These are phyloP conservation scores for Sclerodermus sp. DNA, from an alignment of 2,888 invertebrate genomes.

Conservation along the genomic window DNA sequence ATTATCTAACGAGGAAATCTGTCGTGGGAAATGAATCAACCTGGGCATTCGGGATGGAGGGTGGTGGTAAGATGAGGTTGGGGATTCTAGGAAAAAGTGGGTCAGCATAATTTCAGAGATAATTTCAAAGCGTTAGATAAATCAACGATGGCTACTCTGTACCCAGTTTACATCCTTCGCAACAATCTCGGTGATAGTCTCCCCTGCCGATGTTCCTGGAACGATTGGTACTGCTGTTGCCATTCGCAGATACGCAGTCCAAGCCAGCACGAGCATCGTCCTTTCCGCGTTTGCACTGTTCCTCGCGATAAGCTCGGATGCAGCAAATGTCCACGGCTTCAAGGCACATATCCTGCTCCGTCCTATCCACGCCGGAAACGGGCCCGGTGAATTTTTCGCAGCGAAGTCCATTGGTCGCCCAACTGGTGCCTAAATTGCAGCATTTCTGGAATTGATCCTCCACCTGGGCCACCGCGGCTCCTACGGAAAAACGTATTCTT, in stretches of 20 bases:
- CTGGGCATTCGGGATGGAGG: no score
- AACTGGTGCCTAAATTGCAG: conserved; percentile 61
- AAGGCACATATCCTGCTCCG: conserved; percentile 65
- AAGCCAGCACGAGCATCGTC: conserved; percentile 58
- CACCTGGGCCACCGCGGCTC: conserved; percentile 24
- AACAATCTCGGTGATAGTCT: conserved; percentile 51
- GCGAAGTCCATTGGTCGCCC: conserved; percentile 58
- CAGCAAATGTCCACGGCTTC: conserved; percentile 70
- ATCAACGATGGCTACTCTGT: no score
- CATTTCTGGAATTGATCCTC: conserved; percentile 54
- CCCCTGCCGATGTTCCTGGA: conserved; percentile 9
- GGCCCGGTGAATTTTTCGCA: conserved; percentile 61
- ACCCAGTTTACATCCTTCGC: conserved; percentile 54
- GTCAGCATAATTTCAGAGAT: no score
- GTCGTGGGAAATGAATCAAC: no score
- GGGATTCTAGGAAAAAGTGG: no score
- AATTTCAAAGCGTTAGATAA: no score
- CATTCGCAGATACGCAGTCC: conserved; percentile 47
- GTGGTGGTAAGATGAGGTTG: no score
- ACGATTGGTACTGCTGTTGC: conserved; percentile 9
- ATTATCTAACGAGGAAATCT: no score
- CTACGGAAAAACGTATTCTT: conserved; percentile 2
- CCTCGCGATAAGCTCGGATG: conserved; percentile 55
- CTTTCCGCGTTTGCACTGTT: conserved; percentile 61
- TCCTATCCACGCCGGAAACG: conserved; percentile 61